Percentiles rank a stretch among this genome's conserved stretches.
Evolutionary conservation across 2,113 vertebrate species (phyloP).

Genomic region (Daphoenositta chrysoptera): DNA sequence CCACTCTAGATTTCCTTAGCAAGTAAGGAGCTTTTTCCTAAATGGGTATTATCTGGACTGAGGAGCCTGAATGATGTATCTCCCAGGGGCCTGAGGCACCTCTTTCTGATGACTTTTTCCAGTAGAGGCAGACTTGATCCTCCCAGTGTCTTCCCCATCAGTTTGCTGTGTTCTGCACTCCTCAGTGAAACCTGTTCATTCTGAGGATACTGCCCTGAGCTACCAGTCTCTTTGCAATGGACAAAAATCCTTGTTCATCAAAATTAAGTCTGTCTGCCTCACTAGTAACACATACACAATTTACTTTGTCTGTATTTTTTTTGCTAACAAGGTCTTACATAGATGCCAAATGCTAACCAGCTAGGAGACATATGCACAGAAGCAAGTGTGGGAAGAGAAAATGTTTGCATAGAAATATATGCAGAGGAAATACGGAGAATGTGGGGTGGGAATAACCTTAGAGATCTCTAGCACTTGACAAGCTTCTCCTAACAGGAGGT

Average conservation of each 20-base stretch:
- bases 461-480: not conserved
- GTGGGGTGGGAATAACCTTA: not conserved
- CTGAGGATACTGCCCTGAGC: not conserved
- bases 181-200: not conserved
- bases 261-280: not conserved
- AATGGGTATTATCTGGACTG: not conserved
- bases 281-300: not conserved
- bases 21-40: not conserved
- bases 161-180: not conserved
- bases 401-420: not conserved
- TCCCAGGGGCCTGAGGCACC: no score
- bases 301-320: not conserved
- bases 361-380: not conserved
- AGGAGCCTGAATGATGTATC: not conserved
- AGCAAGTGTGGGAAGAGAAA: not conserved
- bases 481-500: not conserved
- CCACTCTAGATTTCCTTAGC: not conserved
- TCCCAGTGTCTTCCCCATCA: not conserved
- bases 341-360: not conserved
- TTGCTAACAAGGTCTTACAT: not conserved
- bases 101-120: not conserved
- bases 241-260: not conserved
- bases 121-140: not conserved
- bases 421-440: not conserved
- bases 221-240: not conserved